Conservation (phyloP, 2,888 invertebrate genomes). For the Nomada fucata region DNA sequence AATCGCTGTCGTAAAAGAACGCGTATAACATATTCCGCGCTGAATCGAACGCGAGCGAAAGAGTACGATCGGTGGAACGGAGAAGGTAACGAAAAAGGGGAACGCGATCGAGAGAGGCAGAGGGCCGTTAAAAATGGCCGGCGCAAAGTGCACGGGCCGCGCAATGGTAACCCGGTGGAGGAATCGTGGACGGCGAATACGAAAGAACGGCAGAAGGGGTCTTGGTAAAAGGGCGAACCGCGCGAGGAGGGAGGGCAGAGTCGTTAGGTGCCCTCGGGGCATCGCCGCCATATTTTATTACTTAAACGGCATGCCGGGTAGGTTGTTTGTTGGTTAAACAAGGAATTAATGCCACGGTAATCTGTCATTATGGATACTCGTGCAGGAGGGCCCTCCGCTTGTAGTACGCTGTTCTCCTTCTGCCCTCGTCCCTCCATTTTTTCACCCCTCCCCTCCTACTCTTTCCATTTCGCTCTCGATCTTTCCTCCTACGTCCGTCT, state of each 20-base stretch:
- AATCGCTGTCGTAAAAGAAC: not conserved
- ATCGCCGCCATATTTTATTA: constrained; percentile 79
- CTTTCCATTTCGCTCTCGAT: not conserved
- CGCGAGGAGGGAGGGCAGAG: constrained; percentile 52
- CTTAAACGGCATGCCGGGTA: constrained; percentile 77
- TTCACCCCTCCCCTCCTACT: constrained; percentile 1
- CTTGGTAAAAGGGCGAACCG: constrained; percentile 45
- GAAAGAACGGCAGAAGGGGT: constrained; percentile 31
- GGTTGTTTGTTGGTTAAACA: constrained; percentile 80
- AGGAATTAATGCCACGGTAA: constrained; percentile 79
- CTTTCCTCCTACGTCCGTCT: constrained; percentile 11
- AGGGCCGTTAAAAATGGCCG: constrained; percentile 51
- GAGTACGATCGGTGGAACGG: not conserved
- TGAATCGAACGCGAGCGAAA: not conserved
- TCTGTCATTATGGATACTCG: constrained; percentile 79
- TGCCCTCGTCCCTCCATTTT: constrained; percentile 1
- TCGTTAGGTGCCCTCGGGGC: constrained; percentile 63
- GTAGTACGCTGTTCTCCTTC: constrained; percentile 55
- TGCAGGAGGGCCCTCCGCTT: constrained; percentile 68
- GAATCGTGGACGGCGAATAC: constrained; percentile 27
- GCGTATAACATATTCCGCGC: not conserved
- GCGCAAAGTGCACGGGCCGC: constrained; percentile 39
- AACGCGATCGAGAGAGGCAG: constrained; percentile 23
- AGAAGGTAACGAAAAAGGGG: constrained; percentile 9
- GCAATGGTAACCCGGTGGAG: constrained; percentile 49